phyloP scores from a whole-genome alignment of 2,888 invertebrate species.

The Macaria liturata region DNA sequence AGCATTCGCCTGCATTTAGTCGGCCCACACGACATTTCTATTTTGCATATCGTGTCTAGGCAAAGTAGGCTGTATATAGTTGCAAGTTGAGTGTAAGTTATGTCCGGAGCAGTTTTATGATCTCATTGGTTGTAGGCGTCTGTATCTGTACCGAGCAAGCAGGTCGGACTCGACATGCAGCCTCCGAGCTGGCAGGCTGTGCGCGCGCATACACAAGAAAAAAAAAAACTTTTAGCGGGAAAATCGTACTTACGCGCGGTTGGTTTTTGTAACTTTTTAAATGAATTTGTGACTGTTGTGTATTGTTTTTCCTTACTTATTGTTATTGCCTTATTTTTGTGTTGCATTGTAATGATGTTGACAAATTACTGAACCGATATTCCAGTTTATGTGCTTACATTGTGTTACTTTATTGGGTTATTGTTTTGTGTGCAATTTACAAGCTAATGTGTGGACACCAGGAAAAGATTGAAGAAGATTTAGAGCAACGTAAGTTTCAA shows the following conservation, averaged over 20 bases:
- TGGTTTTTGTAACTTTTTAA: conserved; percentile 3
- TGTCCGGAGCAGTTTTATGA: conserved; percentile 64
- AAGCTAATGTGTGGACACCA: conserved; percentile 53
- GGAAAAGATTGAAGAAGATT: conserved; percentile 37
- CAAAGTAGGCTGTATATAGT: conserved; percentile 51
- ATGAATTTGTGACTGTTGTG: too few relatives aligned
- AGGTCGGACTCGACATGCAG: conserved; percentile 33
- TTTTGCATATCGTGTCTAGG: conserved; percentile 39
- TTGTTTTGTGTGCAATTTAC: conserved; percentile 7
- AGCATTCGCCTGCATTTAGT: conserved; percentile 9
- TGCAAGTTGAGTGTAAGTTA: conserved; percentile 69
- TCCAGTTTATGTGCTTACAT: too few relatives aligned
- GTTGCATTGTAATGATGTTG: too few relatives aligned
- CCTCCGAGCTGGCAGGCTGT: conserved; percentile 55
- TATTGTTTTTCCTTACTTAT: too few relatives aligned
- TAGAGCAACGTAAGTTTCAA: conserved; percentile 51
- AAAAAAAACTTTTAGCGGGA: conserved; percentile 31
- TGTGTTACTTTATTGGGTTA: too few relatives aligned
- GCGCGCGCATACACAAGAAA: conserved; percentile 37
- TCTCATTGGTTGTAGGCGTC: conserved; percentile 75
- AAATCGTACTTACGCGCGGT: conserved; percentile 25
- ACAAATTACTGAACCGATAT: too few relatives aligned
- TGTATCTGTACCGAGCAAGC: conserved; percentile 56
- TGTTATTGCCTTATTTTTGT: too few relatives aligned
- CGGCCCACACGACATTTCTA: conserved; percentile 29